Conservation (phyloP, 2,113 vertebrate genomes). For the Corythornis vintsioides region DNA sequence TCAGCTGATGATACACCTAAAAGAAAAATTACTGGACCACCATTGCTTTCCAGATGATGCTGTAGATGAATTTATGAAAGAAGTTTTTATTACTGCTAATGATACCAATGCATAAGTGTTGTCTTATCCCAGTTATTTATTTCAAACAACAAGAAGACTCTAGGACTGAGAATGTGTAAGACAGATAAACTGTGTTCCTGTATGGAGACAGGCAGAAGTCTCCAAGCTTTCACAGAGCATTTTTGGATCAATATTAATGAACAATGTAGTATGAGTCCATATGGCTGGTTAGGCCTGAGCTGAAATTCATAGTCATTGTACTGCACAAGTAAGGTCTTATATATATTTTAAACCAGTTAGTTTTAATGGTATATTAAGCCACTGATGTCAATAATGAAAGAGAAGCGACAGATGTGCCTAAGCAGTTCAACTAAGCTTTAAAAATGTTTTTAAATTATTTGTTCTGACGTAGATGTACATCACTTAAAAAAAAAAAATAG, state of each 20-base stretch:
- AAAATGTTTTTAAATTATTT: conserved; percentile 53
- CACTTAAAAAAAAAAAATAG: conserved; percentile 11
- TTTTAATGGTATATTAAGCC: conserved; percentile 35
- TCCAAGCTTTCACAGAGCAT: neutral
- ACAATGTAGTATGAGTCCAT: neutral
- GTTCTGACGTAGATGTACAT: conserved; percentile 19
- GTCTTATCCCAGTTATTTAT: neutral
- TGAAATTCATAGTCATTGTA: neutral
- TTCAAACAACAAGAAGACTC: neutral
- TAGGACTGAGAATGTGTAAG: neutral
- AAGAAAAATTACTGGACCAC: neutral
- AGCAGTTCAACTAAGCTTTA: conserved; percentile 22
- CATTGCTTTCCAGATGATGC: neutral
- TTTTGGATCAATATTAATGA: conserved; percentile 48
- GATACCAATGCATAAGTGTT: neutral
- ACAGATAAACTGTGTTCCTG: neutral
- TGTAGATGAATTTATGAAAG: neutral
- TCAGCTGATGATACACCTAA: neutral
- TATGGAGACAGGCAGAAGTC: neutral
- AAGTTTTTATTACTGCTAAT: neutral
- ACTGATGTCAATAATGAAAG: conserved; percentile 53
- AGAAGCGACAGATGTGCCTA: conserved; percentile 39
- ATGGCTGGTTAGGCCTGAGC: neutral
- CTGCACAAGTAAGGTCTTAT: neutral
- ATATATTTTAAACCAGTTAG: conserved; percentile 39